phyloP scores from a whole-genome alignment of 2,888 invertebrate species.

The Oeneis ivallda region DNA sequence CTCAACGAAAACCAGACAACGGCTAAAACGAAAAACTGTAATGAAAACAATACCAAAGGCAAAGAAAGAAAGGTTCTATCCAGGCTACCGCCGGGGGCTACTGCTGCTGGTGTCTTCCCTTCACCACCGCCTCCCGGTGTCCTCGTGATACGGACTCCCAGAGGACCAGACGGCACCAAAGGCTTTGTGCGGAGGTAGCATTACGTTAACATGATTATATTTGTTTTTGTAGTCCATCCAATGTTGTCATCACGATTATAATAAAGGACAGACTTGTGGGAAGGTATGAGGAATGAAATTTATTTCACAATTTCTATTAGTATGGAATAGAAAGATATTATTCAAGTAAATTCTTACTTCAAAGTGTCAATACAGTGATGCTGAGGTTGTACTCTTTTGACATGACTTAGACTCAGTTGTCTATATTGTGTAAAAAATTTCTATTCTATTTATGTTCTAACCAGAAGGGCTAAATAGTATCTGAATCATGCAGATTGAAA shows the following conservation, averaged over 20 bases:
- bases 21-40: conserved; percentile 61
- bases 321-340: not conserved
- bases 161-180: conserved; percentile 89
- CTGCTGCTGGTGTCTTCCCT: conserved; percentile 63
- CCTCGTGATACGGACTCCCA: conserved; percentile 86
- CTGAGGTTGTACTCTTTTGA: too few species aligned
- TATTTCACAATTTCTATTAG: conserved; percentile 34
- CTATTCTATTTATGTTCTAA: too few species aligned
- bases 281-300: conserved; percentile 24
- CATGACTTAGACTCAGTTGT: too few species aligned
- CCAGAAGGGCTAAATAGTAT: too few species aligned
- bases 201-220: conserved; percentile 37
- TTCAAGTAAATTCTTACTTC: too few species aligned
- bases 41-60: conserved; percentile 63
- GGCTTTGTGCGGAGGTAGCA: conserved; percentile 76
- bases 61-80: conserved; percentile 71
- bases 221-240: conserved; percentile 35
- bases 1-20: conserved; percentile 59
- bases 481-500: too few species aligned
- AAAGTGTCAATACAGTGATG: too few species aligned
- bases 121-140: conserved; percentile 75
- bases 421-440: too few species aligned
- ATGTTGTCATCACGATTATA: conserved; percentile 29
- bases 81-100: conserved; percentile 65
- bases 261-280: conserved; percentile 20